These are phyloP conservation scores for Nibea coibor DNA, from an alignment of 2,113 vertebrate genomes.

Conservation along the genomic window DNA sequence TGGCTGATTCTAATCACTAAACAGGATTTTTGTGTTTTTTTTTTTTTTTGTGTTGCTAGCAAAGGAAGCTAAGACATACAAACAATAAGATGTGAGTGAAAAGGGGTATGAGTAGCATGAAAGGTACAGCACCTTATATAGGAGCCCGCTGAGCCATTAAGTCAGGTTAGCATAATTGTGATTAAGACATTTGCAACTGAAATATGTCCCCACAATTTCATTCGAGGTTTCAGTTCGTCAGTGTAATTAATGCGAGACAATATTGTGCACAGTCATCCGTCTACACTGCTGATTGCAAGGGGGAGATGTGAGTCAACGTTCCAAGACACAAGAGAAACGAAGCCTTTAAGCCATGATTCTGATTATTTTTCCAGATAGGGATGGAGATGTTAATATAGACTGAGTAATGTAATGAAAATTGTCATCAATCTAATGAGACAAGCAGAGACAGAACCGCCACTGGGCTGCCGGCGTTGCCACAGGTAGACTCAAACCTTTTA, in stretches of 20 bases:
- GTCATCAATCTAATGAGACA: constrained; percentile 71
- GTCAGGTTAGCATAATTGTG: constrained; percentile 13
- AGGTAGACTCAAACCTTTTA: constrained; percentile 48
- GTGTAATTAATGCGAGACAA: constrained; percentile 60
- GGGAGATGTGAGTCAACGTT: constrained; percentile 47
- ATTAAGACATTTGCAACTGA: constrained; percentile 17
- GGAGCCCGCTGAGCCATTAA: constrained; percentile 11
- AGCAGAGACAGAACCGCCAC: constrained; percentile 42
- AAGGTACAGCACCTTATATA: background rate
- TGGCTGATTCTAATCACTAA: constrained; percentile 49
- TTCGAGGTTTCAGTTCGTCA: constrained; percentile 35
- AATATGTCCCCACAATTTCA: constrained; percentile 29
- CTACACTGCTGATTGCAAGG: constrained; percentile 46
- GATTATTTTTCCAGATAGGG: constrained; percentile 60
- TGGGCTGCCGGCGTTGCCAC: constrained; percentile 47
- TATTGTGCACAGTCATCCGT: constrained; percentile 61
- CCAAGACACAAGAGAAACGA: constrained; percentile 42
- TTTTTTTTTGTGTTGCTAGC: constrained; percentile 3
- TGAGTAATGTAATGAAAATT: constrained; percentile 65
- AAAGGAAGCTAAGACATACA: constrained; percentile 1
- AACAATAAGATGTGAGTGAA: background rate
- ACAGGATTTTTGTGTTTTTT: constrained; percentile 9
- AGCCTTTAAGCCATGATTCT: constrained; percentile 63
- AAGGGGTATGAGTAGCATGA: background rate
- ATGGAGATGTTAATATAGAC: constrained; percentile 65